phyloP scores from a whole-genome alignment of 2,113 vertebrate genomes.

The Prietella phreatophila region DNA sequence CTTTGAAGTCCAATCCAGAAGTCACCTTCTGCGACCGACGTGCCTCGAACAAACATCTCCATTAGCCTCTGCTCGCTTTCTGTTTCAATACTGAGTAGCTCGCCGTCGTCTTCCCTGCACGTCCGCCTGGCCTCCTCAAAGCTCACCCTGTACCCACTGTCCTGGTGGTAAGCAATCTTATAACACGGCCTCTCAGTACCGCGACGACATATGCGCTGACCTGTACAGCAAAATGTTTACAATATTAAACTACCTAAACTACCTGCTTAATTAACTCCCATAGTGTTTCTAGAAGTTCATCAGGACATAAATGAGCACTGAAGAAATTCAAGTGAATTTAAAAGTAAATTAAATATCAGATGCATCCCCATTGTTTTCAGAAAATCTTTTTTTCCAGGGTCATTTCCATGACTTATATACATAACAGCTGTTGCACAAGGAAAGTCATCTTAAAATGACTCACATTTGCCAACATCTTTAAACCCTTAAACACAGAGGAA shows the following conservation, averaged over 20 bases:
- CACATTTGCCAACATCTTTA: constrained; percentile 24
- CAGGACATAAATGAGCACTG: neutral
- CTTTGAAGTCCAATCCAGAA: constrained; percentile 92
- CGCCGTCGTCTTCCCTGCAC: constrained; percentile 79
- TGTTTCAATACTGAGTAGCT: constrained; percentile 85
- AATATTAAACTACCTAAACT: neutral
- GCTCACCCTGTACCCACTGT: constrained; percentile 74
- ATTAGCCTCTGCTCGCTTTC: constrained; percentile 85
- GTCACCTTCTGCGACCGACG: constrained; percentile 80
- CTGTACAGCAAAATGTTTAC: constrained; percentile 61
- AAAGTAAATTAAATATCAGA: neutral
- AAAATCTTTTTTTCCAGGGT: constrained; percentile 5
- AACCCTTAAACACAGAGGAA: constrained; percentile 2
- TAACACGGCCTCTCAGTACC: constrained; percentile 89
- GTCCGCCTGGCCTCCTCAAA: constrained; percentile 79
- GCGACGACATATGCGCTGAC: constrained; percentile 82
- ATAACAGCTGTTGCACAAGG: constrained; percentile 10
- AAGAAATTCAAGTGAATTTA: neutral
- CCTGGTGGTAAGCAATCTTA: constrained; percentile 84
- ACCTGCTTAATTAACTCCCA: neutral
- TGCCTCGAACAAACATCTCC: constrained; percentile 77
- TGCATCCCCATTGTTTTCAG: neutral
- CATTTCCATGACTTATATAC: constrained; percentile 13
- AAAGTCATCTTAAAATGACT: constrained; percentile 5
- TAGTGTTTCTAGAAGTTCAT: neutral